These are phyloP conservation scores for Scyliorhinus canicula DNA, from an alignment of 2,797 vertebrate genomes.

Conservation along the genomic window DNA sequence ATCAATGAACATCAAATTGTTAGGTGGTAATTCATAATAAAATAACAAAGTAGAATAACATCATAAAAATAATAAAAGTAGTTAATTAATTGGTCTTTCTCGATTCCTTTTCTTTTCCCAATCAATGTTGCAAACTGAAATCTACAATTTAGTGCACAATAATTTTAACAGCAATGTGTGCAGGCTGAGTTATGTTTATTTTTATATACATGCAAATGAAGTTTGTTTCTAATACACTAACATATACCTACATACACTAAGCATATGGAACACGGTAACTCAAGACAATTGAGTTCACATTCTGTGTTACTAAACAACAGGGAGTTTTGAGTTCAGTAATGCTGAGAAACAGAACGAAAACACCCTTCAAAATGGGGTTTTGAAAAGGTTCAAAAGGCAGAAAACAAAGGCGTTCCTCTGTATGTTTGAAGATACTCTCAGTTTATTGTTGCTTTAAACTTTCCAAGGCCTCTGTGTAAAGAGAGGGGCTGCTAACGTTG, in stretches of 20 bases:
- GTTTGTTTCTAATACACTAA: background rate
- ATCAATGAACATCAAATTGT: background rate
- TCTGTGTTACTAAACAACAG: constrained; percentile 91
- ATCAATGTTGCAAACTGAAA: background rate
- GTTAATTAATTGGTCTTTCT: background rate
- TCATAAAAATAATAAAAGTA: background rate
- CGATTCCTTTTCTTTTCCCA: background rate
- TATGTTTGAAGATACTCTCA: constrained; percentile 75
- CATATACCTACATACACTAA: constrained; percentile 16
- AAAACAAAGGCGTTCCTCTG: constrained; percentile 86
- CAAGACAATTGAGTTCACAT: constrained; percentile 99
- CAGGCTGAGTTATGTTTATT: background rate
- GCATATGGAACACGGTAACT: constrained; percentile 53
- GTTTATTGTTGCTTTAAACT: constrained; percentile 74
- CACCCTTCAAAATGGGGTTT: constrained; percentile 84
- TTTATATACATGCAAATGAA: background rate
- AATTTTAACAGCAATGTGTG: background rate
- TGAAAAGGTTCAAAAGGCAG: constrained; percentile 85
- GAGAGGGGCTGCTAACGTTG: constrained; percentile 91
- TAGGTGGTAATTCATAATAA: background rate
- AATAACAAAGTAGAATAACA: background rate
- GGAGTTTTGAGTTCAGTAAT: constrained; percentile 68
- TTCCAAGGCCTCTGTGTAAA: constrained; percentile 71
- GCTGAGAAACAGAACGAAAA: constrained; percentile 86
- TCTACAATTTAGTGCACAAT: background rate